Evolutionary conservation across 2,113 vertebrate genomes (phyloP), one percentile per base, ranked within the genome.

Genomic region (Oceanites oceanicus): DNA sequence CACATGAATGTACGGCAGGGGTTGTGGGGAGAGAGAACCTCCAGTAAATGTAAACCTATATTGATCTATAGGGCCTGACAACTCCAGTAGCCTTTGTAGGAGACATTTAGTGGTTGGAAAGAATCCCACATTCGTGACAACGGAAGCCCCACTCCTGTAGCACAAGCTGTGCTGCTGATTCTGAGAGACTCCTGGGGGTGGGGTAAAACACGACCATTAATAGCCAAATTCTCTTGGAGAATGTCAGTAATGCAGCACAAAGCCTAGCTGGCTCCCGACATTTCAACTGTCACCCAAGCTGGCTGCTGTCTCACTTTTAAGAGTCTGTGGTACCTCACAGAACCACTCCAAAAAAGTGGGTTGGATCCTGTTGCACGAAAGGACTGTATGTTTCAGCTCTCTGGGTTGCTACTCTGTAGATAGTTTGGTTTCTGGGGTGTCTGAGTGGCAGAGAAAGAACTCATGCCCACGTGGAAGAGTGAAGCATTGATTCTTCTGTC

Each of bases 101-200:
- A 44, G 47, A 30, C 2, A 7, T 58, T 20, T 53, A 61, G 38
- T 9, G 15, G 5, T 55, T 65, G 61, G 66, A 49, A 42, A 58
- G 30, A n/a, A n/a, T n/a, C 36, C n/a, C 30, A 21, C 0, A 1
- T 47, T 65, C 1, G 3, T 63, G 50, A 29, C 29, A 30, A 17
- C 10, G 2, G n/a, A 49, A 56, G 25, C 50, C 30, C 42, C 20
- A 4, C 30, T 56, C 32, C 30, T 68, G 4, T 27, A 36, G 30
- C 25, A 58, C 30, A 30, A 42, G 62, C 72, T 67, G 72, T 49
- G 72, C 62, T 50, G n/a, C 61, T 75, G 29, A 13, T 49, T 27
- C n/a, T 15, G 45, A 27, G 38, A 32, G 18, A 10, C 15, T 59
- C 30, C 52, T 23, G 42, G 14, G 23, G 2, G 29, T 53, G 15